Evolutionary conservation across 2,888 invertebrate species (phyloP).

Genomic region (Nephrotoma appendiculata): DNA sequence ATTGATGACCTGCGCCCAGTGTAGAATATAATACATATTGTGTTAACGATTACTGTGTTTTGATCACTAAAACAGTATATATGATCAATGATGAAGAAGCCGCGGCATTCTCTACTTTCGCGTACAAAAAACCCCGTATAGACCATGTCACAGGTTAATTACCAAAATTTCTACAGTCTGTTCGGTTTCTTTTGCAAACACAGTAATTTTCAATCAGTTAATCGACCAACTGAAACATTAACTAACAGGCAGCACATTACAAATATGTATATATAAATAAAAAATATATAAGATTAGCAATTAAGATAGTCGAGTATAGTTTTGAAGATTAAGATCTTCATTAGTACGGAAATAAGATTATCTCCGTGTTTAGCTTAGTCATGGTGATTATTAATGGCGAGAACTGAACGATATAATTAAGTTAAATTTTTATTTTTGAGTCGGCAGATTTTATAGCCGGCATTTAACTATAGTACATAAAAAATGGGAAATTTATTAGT

Average conservation of each 20-base stretch:
- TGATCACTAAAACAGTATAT: background rate
- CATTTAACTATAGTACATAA: too few species aligned
- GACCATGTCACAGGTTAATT: background rate
- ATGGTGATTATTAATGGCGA: background rate
- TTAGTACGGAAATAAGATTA: background rate
- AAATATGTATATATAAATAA: background rate
- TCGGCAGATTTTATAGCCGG: too few species aligned
- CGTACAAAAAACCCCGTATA: background rate
- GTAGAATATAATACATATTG: background rate
- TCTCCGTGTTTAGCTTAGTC: background rate
- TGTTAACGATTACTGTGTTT: background rate
- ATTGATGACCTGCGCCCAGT: background rate
- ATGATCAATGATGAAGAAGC: background rate
- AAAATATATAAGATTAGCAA: background rate
- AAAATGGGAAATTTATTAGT: too few species aligned
- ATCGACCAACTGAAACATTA: background rate
- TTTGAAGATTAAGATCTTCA: background rate
- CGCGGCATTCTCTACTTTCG: too few species aligned
- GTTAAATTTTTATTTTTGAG: too few species aligned
- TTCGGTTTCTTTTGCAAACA: background rate
- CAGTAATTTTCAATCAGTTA: background rate
- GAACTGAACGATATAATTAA: too few species aligned
- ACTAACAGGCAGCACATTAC: background rate
- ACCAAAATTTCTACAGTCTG: background rate
- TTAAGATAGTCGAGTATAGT: background rate